Evolutionary conservation across 2,888 invertebrate genomes (phyloP), one percentile per base, ranked within the genome.

Genomic region (Brenthis hecate): DNA sequence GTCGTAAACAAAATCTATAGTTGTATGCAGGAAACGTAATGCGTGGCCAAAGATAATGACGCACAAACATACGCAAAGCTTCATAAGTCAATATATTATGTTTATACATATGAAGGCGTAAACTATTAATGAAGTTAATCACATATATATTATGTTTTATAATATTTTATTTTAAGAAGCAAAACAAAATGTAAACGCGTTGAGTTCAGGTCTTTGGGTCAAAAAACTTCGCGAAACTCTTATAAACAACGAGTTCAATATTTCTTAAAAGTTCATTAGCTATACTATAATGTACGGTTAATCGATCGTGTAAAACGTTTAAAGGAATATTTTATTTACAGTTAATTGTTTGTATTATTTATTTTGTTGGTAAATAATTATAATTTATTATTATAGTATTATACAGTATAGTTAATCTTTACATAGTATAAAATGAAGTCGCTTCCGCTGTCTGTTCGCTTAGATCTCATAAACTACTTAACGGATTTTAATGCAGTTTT

Each of bases 91-190:
- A 53, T 14, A 53, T 14, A 28, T 5, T 53, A 51, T 51, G 28
- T 51, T 19, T 62, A 14, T 51, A 13, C 6, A 61, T 28, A 28
- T 28, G 4, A 28, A 13, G 28, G 1, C 13, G 53, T 16, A 51
- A 16, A 51, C 8, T 23, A n/a, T 43, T 36, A 19, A 6, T 53
- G 61, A 19, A 43, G 4, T 51, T 43, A 19, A 54, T 14, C 43
- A 36, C 13, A 43, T 43, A 28, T 6, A 28, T 28, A 23, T 23
- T 23, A 28, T 50, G 11, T 58, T 58, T 60, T 32, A 16, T 60
- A 58, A 48, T 58, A 58, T 58, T 61, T 53, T 53, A 53, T 61
- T 32, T 53, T 53, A 53, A 53, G 53, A 61, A 36, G 3, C 61
- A 50, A 61, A 61, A 61, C 36, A 61, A 16, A 36, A 5, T 53